Percentiles rank a stretch among this genome's conserved stretches.
These are phyloP conservation scores for Catocala fraxini DNA, from an alignment of 2,888 invertebrate genomes.

Conservation along the genomic window DNA sequence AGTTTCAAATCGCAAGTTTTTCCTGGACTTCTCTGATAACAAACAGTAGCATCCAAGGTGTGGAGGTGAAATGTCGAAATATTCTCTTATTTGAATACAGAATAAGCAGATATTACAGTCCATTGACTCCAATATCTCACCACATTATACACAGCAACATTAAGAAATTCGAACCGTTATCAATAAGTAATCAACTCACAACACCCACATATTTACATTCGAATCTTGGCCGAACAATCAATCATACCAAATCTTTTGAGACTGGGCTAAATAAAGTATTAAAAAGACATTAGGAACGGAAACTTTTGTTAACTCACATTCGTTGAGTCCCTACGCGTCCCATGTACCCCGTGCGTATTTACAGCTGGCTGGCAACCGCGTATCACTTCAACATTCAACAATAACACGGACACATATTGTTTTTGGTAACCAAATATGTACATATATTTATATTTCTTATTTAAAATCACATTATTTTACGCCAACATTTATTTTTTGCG, in stretches of 20 bases:
- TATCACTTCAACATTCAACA: constrained; percentile 9
- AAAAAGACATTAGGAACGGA: constrained; percentile 76
- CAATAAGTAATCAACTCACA: constrained; percentile 46
- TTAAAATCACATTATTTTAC: too few species aligned
- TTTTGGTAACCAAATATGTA: neutral
- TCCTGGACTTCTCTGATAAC: too few species aligned
- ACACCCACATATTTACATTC: constrained; percentile 43
- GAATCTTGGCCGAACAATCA: constrained; percentile 52
- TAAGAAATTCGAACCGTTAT: constrained; percentile 27
- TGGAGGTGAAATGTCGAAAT: too few species aligned
- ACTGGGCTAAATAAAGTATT: constrained; percentile 71
- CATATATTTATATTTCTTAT: too few species aligned
- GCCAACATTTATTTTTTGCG: too few species aligned
- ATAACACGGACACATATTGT: constrained; percentile 9
- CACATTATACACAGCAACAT: neutral
- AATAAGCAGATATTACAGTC: neutral
- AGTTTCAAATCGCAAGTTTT: too few species aligned
- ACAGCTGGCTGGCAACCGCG: neutral
- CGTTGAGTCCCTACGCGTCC: constrained; percentile 13
- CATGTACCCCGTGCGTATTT: constrained; percentile 7
- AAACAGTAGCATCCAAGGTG: too few species aligned
- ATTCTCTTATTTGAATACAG: too few species aligned
- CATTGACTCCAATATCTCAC: constrained; percentile 7
- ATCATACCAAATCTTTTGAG: constrained; percentile 65
- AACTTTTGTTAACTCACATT: constrained; percentile 58